Evolutionary conservation across 2,797 vertebrate genomes (phyloP).

Genomic region (Brotula barbata): DNA sequence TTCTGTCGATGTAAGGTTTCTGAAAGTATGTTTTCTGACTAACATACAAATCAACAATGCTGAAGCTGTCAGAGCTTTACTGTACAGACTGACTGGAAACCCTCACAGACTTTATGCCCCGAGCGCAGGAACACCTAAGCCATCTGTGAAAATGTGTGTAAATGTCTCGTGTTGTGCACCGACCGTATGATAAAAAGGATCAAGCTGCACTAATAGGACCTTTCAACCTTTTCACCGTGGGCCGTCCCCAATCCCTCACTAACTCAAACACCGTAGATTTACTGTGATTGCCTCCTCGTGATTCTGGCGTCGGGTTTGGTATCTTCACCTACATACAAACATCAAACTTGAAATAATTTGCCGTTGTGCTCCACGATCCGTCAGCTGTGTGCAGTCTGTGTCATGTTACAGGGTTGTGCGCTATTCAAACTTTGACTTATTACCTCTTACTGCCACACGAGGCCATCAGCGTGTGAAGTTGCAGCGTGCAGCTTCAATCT

Average conservation of each 20-base stretch:
- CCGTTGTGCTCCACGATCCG: too few species aligned
- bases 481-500: constrained; percentile 8
- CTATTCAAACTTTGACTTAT: too few species aligned
- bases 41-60: constrained; percentile 6
- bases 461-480: too few species aligned
- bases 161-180: too few species aligned
- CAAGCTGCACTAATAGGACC: constrained; percentile 11
- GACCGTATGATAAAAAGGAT: constrained; percentile 5
- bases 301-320: not conserved
- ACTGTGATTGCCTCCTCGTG: not conserved
- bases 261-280: constrained; percentile 15
- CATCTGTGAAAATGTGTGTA: constrained; percentile 32
- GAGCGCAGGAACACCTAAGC: constrained; percentile 27
- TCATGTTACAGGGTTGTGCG: too few species aligned
- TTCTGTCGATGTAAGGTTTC: not conserved
- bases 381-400: too few species aligned
- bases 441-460: too few species aligned
- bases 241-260: constrained; percentile 9
- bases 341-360: not conserved
- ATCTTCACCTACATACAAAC: not conserved
- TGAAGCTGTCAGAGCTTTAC: constrained; percentile 27
- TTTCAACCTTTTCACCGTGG: too few species aligned
- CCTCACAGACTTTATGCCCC: not conserved
- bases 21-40: constrained; percentile 19
- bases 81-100: constrained; percentile 15